Evolutionary conservation across 2,888 invertebrate genomes (phyloP).

Genomic region (Vandiemenella viatica): DNA sequence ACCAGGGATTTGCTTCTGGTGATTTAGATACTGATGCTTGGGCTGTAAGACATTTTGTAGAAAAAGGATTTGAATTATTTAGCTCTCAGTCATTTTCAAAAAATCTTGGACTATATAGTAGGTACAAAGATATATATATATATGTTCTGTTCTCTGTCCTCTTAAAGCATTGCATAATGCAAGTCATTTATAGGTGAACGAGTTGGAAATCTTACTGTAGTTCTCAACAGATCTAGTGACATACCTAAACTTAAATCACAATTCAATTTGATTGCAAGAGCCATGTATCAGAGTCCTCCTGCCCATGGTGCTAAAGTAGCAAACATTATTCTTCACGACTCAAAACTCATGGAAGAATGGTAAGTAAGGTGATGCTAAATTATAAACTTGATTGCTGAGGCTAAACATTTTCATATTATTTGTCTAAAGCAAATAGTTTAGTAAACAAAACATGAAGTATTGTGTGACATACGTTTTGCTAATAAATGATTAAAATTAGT

Average conservation of each 20-base stretch:
- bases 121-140: not conserved
- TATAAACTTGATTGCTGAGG: no score
- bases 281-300: constrained; percentile 1
- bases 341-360: constrained; percentile 2
- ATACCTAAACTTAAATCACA: not conserved
- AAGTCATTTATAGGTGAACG: no score
- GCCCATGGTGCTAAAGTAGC: constrained; percentile 2
- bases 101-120: constrained; percentile 4
- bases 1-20: constrained; percentile 5
- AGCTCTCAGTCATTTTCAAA: constrained; percentile 4
- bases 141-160: not conserved
- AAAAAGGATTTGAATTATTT: constrained; percentile 4
- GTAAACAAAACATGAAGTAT: no score
- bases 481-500: no score
- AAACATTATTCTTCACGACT: not conserved
- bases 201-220: not conserved
- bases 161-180: not conserved
- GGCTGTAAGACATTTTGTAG: constrained; percentile 6
- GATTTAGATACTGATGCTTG: constrained; percentile 4
- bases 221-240: not conserved
- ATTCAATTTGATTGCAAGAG: not conserved
- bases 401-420: no score
- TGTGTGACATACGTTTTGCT: no score
- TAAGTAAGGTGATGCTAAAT: no score
- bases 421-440: no score